Evolutionary conservation across 2,888 invertebrate genomes (phyloP).

Genomic region (Drosophila pseudotalamancana): DNA sequence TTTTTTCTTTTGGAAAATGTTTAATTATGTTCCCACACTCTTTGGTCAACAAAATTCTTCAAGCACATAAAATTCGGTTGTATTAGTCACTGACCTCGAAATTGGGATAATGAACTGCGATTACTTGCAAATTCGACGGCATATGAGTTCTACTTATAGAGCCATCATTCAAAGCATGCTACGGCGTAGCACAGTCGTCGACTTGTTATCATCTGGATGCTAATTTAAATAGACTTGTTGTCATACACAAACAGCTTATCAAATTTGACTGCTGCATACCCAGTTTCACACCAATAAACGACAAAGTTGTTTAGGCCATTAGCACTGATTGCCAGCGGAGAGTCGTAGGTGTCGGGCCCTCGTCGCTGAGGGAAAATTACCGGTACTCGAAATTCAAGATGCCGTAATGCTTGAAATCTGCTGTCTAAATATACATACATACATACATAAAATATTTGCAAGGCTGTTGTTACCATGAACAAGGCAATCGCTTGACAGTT

Average conservation of each 20-base stretch:
- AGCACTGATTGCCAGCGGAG: constrained; percentile 39
- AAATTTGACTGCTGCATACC: constrained; percentile 5
- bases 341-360: neutral
- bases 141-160: constrained; percentile 33
- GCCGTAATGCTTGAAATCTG: neutral
- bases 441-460: neutral
- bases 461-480: neutral
- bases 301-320: constrained; percentile 37
- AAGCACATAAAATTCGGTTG: too few species aligned
- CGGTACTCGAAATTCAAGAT: constrained; percentile 3
- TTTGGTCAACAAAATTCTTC: too few species aligned
- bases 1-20: too few species aligned
- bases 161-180: constrained; percentile 23
- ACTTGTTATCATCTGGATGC: constrained; percentile 41
- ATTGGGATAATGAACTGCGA: constrained; percentile 54
- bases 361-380: constrained; percentile 18
- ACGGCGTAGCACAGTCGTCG: neutral
- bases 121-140: constrained; percentile 44
- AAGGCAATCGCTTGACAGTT: neutral
- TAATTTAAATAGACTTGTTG: constrained; percentile 44
- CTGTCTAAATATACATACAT: neutral
- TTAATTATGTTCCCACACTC: too few species aligned
- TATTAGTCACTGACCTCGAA: constrained; percentile 3
- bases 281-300: neutral
- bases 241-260: constrained; percentile 17